Conservation (phyloP, 2,113 vertebrate genomes). For the Lagenorhynchus albirostris region DNA sequence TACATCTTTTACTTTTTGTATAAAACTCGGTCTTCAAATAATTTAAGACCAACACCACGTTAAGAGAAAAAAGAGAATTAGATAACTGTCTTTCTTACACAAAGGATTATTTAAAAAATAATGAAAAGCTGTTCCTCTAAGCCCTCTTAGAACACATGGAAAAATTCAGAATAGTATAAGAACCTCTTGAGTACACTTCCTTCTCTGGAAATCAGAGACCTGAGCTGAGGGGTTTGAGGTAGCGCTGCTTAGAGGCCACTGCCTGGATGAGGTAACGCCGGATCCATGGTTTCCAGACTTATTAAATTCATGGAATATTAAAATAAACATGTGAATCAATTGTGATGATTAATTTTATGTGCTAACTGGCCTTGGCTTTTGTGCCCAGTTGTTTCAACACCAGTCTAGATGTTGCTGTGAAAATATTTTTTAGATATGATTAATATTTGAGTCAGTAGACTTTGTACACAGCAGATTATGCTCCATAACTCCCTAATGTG, state of each 20-base stretch:
- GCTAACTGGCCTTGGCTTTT: not conserved
- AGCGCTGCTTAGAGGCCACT: not conserved
- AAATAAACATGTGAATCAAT: not conserved
- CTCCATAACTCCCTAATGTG: not conserved
- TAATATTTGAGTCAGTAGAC: conserved; percentile 12
- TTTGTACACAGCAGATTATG: not conserved
- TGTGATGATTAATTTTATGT: not conserved
- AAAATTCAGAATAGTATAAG: not conserved
- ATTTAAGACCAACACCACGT: not conserved
- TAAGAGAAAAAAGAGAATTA: not conserved
- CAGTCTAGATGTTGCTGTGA: not conserved
- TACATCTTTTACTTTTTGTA: not conserved
- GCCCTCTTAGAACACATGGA: not conserved
- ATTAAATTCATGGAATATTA: not conserved
- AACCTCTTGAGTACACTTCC: not conserved
- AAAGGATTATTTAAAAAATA: not conserved
- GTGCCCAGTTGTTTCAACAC: not conserved
- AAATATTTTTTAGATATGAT: not conserved
- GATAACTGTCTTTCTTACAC: not conserved
- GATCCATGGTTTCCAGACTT: not conserved
- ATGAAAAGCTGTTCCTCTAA: not conserved
- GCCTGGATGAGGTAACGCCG: not conserved
- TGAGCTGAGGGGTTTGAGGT: no score
- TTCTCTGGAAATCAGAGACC: not conserved
- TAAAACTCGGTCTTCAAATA: not conserved